Conservation (phyloP, 1,140 invertebrate genomes). For the Propsilocerus akamusi region DNA sequence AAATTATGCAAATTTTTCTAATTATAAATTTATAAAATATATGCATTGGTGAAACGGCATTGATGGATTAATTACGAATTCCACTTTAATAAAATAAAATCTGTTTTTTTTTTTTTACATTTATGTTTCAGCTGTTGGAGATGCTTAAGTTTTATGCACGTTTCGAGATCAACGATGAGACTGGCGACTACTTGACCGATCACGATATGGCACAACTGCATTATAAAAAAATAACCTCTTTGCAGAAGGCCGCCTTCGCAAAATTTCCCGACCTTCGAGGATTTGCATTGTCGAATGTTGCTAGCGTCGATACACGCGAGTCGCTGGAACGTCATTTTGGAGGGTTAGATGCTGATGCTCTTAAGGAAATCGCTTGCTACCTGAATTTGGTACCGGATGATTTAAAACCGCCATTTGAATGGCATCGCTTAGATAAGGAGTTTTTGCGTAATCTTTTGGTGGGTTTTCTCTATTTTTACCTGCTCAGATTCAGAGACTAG, state of each 20-base stretch:
- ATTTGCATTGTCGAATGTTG: constrained; percentile 87
- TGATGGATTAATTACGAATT: too few species aligned
- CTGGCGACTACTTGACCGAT: constrained; percentile 84
- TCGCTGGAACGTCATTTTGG: constrained; percentile 74
- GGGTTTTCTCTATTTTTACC: constrained; percentile 13
- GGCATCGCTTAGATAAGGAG: constrained; percentile 55
- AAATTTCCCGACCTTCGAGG: constrained; percentile 73
- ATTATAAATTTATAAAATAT: too few species aligned
- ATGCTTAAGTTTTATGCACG: constrained; percentile 93
- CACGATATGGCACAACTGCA: constrained; percentile 86
- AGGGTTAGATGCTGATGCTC: constrained; percentile 47
- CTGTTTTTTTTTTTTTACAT: constrained; percentile 14
- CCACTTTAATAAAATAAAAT: constrained; percentile 10
- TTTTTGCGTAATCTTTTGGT: constrained; percentile 78
- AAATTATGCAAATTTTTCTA: too few species aligned
- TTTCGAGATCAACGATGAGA: constrained; percentile 96
- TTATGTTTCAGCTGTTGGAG: constrained; percentile 75
- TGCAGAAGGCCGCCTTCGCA: constrained; percentile 83
- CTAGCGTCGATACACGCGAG: constrained; percentile 77
- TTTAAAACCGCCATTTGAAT: constrained; percentile 40
- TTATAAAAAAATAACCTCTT: constrained; percentile 73
- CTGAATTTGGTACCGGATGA: constrained; percentile 70
- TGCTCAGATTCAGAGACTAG: too few species aligned
- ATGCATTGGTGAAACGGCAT: too few species aligned
- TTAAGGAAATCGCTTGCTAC: constrained; percentile 69